These are phyloP conservation scores for Phaethon lepturus DNA, from an alignment of 2,113 vertebrate genomes.

Conservation along the genomic window DNA sequence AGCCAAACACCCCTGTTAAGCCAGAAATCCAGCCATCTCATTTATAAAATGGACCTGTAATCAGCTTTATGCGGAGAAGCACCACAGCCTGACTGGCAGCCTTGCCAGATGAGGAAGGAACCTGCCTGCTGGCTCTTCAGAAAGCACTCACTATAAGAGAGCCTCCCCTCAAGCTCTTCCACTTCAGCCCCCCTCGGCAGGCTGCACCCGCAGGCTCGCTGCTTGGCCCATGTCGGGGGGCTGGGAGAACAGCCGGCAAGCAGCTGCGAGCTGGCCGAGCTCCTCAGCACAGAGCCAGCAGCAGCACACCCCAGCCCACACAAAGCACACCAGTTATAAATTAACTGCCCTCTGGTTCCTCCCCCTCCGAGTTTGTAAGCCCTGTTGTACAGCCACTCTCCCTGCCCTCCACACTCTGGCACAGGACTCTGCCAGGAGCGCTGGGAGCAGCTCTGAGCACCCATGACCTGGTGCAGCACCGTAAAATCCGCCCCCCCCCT, in stretches of 20 bases:
- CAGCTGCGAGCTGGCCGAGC: neutral
- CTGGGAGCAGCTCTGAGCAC: neutral
- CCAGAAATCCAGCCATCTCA: neutral
- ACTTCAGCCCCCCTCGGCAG: rapidly evolving
- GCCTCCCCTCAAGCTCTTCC: neutral
- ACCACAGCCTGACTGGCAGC: neutral
- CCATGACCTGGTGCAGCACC: neutral
- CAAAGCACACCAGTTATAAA: neutral
- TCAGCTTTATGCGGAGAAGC: neutral
- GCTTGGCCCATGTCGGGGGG: rapidly evolving
- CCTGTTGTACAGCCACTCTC: neutral
- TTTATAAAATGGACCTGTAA: neutral
- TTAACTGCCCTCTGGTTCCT: neutral
- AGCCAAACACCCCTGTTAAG: neutral
- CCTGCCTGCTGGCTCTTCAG: neutral
- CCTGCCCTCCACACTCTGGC: neutral
- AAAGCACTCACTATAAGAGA: rapidly evolving
- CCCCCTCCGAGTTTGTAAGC: neutral
- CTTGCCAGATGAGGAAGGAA: neutral
- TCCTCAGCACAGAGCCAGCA: neutral
- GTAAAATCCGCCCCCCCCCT: neutral
- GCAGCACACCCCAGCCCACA: neutral
- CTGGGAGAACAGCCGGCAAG: neutral
- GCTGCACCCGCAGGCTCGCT: neutral
- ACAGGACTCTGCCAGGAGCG: rapidly evolving